phyloP scores from a whole-genome alignment of 1,140 invertebrate species.

The Drosophila funebris region DNA sequence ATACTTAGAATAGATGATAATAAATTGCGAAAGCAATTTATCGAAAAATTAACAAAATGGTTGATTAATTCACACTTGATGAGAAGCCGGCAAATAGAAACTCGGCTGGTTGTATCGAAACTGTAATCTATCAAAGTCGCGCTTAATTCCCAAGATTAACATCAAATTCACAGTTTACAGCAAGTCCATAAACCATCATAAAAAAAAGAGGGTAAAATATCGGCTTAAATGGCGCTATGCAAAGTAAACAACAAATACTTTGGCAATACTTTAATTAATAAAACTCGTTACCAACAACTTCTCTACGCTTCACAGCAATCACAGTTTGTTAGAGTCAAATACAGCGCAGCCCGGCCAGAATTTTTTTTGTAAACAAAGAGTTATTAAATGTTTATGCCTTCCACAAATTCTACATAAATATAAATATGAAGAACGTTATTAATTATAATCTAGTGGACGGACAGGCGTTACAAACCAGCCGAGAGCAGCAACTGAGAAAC shows the following conservation, averaged over 20 bases:
- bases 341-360: constrained; percentile 1
- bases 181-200: not conserved
- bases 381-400: constrained; percentile 6
- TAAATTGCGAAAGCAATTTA: constrained; percentile 14
- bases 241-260: not conserved
- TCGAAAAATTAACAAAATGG: constrained; percentile 18
- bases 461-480: constrained; percentile 51
- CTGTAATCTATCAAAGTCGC: constrained; percentile 39
- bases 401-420: constrained; percentile 12
- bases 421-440: constrained; percentile 59
- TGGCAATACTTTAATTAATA: constrained; percentile 64
- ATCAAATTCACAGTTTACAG: constrained; percentile 26
- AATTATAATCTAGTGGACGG: constrained; percentile 54
- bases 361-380: too few species aligned
- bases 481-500: constrained; percentile 39
- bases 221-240: constrained; percentile 49
- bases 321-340: constrained; percentile 53
- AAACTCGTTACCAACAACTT: constrained; percentile 62
- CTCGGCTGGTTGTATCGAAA: not conserved
- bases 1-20: constrained; percentile 21
- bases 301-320: constrained; percentile 44
- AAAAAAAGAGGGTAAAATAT: constrained; percentile 16
- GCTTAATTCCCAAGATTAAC: constrained; percentile 23
- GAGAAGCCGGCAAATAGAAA: not conserved
- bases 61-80: constrained; percentile 36